A percentile compares a stretch with the other conserved stretches of the same genome.
These are phyloP conservation scores for Mycogona germanica DNA, from an alignment of 2,888 invertebrate genomes.

Conservation along the genomic window DNA sequence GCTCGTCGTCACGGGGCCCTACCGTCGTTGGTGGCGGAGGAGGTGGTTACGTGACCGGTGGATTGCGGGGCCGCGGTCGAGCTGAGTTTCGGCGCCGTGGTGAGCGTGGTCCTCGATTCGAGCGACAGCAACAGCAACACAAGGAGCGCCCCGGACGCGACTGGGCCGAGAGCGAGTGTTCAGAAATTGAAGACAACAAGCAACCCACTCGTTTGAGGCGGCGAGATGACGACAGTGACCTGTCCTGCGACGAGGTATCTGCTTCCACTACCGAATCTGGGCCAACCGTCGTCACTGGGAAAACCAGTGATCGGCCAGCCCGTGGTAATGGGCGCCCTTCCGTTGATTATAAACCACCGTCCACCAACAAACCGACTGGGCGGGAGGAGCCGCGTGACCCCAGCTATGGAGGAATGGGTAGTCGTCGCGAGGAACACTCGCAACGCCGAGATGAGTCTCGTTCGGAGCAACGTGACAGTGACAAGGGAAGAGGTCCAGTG, in stretches of 20 bases:
- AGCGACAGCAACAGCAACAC: conserved; percentile 22
- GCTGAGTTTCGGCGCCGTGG: conserved; percentile 23
- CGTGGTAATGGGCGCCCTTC: neutral
- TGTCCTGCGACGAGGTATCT: conserved; percentile 30
- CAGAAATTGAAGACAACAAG: conserved; percentile 23
- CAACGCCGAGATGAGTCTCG: neutral
- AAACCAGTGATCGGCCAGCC: neutral
- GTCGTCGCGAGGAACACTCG: neutral
- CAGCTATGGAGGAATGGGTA: neutral
- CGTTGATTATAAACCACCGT: neutral
- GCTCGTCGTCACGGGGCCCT: neutral
- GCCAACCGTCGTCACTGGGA: conserved; percentile 21
- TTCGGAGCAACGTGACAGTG: neutral
- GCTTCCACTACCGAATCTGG: conserved; percentile 29
- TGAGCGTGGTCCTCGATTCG: conserved; percentile 25
- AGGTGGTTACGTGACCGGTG: conserved; percentile 18
- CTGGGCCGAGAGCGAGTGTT: conserved; percentile 24
- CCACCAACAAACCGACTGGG: neutral
- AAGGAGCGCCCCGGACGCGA: conserved; percentile 20
- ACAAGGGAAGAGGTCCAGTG: neutral
- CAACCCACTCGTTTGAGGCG: conserved; percentile 21
- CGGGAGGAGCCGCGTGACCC: too few species aligned
- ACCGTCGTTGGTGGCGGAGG: conserved; percentile 12
- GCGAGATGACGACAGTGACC: conserved; percentile 26
- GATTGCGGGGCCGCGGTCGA: conserved; percentile 31